Evolutionary conservation across 2,797 vertebrate genomes (phyloP).

Genomic region (Meda fulgida): DNA sequence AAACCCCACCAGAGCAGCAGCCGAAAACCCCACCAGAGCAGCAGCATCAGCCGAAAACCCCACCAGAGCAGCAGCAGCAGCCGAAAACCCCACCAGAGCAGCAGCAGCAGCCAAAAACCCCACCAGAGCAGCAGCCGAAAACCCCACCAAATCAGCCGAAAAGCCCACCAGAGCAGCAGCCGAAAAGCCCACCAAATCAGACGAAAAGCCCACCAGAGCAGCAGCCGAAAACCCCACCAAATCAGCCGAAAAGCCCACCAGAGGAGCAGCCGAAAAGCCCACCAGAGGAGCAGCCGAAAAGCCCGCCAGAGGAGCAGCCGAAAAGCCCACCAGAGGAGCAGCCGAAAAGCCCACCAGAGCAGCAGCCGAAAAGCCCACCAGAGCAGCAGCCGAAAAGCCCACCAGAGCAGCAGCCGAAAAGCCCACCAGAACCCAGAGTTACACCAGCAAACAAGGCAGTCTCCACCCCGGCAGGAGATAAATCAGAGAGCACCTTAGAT

Average conservation of each 20-base stretch:
- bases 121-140: too few species aligned
- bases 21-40: too few species aligned
- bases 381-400: too few species aligned
- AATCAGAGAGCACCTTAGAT: not conserved
- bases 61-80: not conserved
- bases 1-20: too few species aligned
- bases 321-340: accelerated
- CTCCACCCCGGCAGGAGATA: not conserved
- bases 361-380: accelerated
- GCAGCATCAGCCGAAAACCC: not conserved
- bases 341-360: accelerated
- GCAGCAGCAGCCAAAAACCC: accelerated
- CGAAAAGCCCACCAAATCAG: accelerated
- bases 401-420: too few species aligned
- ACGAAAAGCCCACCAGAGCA: not conserved
- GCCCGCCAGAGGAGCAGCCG: not conserved
- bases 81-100: accelerated
- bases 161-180: not conserved
- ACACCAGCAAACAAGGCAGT: not conserved
- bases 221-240: too few species aligned
- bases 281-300: accelerated
- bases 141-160: accelerated
- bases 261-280: not conserved
- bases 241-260: accelerated
- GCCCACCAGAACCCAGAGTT: not conserved